Percentiles rank a stretch among this genome's conserved stretches.
Evolutionary conservation across 2,888 invertebrate species (phyloP).

Genomic region (Drosophila colorata): DNA sequence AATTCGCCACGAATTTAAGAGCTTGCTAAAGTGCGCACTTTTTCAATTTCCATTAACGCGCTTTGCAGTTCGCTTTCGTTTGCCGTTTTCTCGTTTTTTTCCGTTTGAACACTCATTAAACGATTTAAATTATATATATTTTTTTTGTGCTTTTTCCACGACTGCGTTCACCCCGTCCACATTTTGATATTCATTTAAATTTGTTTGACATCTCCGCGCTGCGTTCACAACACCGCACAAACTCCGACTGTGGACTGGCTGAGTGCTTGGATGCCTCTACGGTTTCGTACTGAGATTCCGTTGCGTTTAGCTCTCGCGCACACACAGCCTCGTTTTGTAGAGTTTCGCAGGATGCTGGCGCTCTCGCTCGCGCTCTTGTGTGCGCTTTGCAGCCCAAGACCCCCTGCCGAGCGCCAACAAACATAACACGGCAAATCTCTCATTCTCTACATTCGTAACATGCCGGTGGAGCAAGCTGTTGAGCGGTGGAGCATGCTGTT

Average conservation of each 20-base stretch:
- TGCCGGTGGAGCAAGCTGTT: conserved; percentile 17
- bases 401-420: conserved; percentile 25
- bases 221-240: conserved; percentile 62
- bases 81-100: conserved; percentile 5
- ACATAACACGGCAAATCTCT: conserved; percentile 14
- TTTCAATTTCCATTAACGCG: conserved; percentile 16
- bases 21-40: conserved; percentile 2
- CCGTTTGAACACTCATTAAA: conserved; percentile 20
- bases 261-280: conserved; percentile 56
- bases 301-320: conserved; percentile 31
- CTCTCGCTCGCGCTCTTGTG: conserved; percentile 36
- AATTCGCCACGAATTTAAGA: conserved; percentile 12
- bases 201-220: conserved; percentile 35
- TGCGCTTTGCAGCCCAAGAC: conserved; percentile 59
- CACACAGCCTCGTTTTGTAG: conserved; percentile 57
- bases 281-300: conserved; percentile 56
- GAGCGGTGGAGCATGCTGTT: conserved; percentile 15
- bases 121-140: conserved; percentile 36
- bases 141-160: conserved; percentile 26
- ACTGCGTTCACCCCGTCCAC: conserved; percentile 30
- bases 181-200: conserved; percentile 53
- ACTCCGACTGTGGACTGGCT: conserved; percentile 68
- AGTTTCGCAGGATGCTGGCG: conserved; percentile 57
- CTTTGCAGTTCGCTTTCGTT: conserved; percentile 21
- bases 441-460: conserved; percentile 32